Evolutionary conservation across 1,140 invertebrate species (phyloP).

Genomic region (Hydropsyche tenuis): DNA sequence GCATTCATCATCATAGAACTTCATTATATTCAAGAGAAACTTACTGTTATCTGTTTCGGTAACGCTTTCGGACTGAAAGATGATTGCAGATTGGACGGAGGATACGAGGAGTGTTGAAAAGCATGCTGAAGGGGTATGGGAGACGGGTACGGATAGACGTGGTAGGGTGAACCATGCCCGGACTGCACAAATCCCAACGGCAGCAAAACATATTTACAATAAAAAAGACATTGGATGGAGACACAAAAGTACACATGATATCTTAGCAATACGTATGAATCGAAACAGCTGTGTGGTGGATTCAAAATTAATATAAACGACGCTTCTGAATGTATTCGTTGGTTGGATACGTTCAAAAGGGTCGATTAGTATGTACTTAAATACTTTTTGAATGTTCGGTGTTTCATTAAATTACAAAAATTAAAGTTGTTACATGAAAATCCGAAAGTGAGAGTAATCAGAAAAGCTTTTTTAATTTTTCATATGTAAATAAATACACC

Average conservation of each 20-base stretch:
- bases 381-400: too few species aligned
- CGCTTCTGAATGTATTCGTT: too few species aligned
- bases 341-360: too few species aligned
- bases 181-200: constrained; percentile 52
- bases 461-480: too few species aligned
- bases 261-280: neutral
- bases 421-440: too few species aligned
- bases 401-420: too few species aligned
- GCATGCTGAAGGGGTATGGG: constrained; percentile 61
- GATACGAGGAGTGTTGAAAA: constrained; percentile 56
- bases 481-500: too few species aligned
- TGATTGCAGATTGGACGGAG: constrained; percentile 53
- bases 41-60: constrained; percentile 58
- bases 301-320: too few species aligned
- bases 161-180: constrained; percentile 59
- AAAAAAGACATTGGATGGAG: neutral
- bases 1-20: too few species aligned
- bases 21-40: constrained; percentile 19
- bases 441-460: too few species aligned
- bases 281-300: too few species aligned
- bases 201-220: constrained; percentile 41
- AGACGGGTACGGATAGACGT: constrained; percentile 61
- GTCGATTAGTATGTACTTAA: too few species aligned
- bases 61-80: constrained; percentile 62
- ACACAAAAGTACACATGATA: neutral